Evolutionary conservation across 2,113 vertebrate species (phyloP).

Genomic region (Rhinoptilus africanus): DNA sequence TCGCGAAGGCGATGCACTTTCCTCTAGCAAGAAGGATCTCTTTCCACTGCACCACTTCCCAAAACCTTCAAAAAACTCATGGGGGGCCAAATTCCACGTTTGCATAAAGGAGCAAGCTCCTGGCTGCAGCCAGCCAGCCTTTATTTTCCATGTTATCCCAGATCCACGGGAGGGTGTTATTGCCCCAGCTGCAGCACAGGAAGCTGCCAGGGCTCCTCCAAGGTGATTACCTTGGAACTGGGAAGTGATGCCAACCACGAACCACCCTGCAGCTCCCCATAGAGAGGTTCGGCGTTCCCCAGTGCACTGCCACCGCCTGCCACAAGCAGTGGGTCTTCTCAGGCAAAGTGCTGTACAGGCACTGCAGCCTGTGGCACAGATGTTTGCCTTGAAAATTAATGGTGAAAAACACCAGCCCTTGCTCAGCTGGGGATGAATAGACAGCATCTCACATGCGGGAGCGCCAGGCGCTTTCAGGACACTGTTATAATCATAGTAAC

Average conservation of each 20-base stretch:
- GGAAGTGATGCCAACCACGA: fast-evolving
- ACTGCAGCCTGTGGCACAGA: fast-evolving
- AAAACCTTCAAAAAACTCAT: background rate
- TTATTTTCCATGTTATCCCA: background rate
- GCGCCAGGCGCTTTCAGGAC: background rate
- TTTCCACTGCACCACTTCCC: background rate
- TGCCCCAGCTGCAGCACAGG: background rate
- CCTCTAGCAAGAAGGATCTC: background rate
- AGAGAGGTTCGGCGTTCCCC: fast-evolving
- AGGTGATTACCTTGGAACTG: background rate
- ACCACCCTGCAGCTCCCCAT: background rate
- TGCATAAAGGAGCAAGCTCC: background rate
- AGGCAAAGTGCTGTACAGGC: background rate
- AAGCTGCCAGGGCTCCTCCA: background rate
- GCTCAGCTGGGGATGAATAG: background rate
- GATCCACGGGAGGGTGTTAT: background rate
- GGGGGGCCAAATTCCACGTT: fast-evolving
- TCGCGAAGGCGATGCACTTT: fast-evolving
- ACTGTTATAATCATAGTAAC: background rate
- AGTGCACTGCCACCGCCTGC: fast-evolving
- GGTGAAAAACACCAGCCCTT: background rate
- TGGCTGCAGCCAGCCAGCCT: background rate
- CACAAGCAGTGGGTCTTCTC: fast-evolving
- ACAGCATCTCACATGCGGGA: fast-evolving
- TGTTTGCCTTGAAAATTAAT: background rate